These are phyloP conservation scores for Enteromius mattozi DNA, from an alignment of 2,797 vertebrate genomes.

Conservation along the genomic window DNA sequence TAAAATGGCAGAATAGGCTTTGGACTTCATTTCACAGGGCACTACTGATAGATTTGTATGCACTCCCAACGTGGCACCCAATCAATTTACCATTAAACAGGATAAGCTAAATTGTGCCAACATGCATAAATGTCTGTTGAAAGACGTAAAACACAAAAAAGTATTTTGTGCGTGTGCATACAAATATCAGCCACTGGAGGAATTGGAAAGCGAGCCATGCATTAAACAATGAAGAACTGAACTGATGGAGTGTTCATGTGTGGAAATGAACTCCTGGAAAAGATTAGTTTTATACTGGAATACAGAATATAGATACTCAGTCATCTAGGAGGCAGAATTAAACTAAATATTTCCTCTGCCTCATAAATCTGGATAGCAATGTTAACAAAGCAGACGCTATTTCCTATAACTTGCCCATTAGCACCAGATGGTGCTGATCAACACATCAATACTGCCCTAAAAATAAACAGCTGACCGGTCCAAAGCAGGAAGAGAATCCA, in stretches of 20 bases:
- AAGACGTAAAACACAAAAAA: not conserved
- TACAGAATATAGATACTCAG: conserved; percentile 37
- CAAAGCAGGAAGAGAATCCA: conserved; percentile 31
- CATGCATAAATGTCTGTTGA: not conserved
- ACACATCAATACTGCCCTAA: conserved; percentile 52
- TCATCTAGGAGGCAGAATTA: conserved; percentile 40
- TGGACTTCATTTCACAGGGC: not conserved
- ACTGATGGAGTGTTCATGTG: conserved; percentile 16
- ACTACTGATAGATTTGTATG: not conserved
- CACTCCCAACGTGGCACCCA: not conserved
- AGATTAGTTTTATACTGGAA: conserved; percentile 46
- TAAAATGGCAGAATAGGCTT: not conserved
- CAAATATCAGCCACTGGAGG: not conserved
- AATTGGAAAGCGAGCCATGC: conserved; percentile 7
- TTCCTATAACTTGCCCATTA: conserved; percentile 42
- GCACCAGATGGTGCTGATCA: conserved; percentile 56
- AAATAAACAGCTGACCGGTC: conserved; percentile 54
- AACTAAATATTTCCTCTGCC: conserved; percentile 48
- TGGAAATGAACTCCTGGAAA: conserved; percentile 1
- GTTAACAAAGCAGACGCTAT: conserved; percentile 60
- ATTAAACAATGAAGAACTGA: conserved; percentile 16
- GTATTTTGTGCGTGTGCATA: not conserved
- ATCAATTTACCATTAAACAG: conserved; percentile 2
- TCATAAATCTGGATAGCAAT: conserved; percentile 51
- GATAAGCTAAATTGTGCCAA: not conserved